Evolutionary conservation across 2,888 invertebrate species (phyloP).

Genomic region (Tenthredo notha): DNA sequence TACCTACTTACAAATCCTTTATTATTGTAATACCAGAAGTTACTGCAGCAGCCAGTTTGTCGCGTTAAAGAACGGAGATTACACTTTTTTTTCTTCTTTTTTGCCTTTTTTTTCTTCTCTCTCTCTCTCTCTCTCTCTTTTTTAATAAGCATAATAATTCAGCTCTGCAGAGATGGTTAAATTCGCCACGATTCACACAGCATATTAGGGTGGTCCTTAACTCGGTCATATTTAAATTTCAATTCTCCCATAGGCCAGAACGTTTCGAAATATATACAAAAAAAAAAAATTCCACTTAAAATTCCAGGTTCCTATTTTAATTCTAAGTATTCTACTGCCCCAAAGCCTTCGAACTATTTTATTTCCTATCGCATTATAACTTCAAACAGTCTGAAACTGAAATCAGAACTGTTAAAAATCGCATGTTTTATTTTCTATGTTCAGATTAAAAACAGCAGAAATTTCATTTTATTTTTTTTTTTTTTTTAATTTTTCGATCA

Average conservation of each 20-base stretch:
- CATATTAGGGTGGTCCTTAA: no score
- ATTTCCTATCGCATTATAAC: no score
- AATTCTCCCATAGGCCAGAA: no score
- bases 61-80: constrained; percentile 65
- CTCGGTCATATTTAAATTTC: no score
- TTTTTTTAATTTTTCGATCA: not conserved
- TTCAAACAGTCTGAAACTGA: no score
- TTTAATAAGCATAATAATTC: not conserved
- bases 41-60: constrained; percentile 68
- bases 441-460: no score
- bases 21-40: constrained; percentile 77
- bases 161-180: not conserved
- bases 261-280: no score
- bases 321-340: no score
- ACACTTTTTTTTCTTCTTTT: constrained; percentile 59
- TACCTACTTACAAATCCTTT: constrained; percentile 71
- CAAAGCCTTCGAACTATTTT: no score
- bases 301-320: not conserved
- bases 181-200: not conserved
- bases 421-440: no score
- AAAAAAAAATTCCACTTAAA: no score
- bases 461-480: not conserved
- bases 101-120: not conserved
- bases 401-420: no score
- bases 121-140: not conserved